A percentile compares a stretch with the other conserved stretches of the same genome.
These are phyloP conservation scores for Malacoctenus gilli DNA, from an alignment of 2,797 vertebrate species.

Conservation along the genomic window DNA sequence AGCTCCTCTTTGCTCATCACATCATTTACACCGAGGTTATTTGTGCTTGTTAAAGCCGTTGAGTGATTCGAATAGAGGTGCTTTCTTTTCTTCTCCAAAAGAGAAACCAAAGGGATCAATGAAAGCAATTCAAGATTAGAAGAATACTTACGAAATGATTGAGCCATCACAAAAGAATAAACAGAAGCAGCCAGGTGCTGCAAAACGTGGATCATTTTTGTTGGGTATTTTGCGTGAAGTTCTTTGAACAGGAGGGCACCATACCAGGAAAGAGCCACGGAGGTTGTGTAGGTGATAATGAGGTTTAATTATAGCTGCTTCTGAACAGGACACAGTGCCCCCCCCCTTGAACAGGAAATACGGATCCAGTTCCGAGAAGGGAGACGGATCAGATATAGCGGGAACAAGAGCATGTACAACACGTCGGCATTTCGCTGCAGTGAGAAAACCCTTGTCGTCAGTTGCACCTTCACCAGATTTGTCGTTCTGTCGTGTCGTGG, in stretches of 20 bases:
- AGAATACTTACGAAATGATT: too few species aligned
- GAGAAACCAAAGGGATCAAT: background rate
- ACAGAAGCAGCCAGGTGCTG: background rate
- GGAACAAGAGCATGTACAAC: background rate
- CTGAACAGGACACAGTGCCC: background rate
- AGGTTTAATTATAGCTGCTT: background rate
- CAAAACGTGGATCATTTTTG: too few species aligned
- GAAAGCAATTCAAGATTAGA: background rate
- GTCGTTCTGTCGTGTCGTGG: background rate
- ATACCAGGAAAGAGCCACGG: background rate
- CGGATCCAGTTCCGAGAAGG: background rate
- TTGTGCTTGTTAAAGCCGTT: slow-evolving; percentile 1
- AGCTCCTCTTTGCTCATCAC: slow-evolving; percentile 4
- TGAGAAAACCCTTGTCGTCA: background rate
- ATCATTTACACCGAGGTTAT: slow-evolving; percentile 7
- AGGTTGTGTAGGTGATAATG: background rate
- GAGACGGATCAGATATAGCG: background rate
- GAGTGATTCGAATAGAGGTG: background rate
- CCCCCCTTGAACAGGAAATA: background rate
- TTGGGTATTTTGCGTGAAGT: too few species aligned
- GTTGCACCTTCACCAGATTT: background rate
- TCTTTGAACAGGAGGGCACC: too few species aligned
- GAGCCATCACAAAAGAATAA: background rate
- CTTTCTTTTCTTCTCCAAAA: background rate
- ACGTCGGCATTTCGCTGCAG: background rate